Percentiles rank a stretch among this genome's conserved stretches.
Conservation (phyloP, 2,113 vertebrate species). For the Nyctereutes procyonoides region DNA sequence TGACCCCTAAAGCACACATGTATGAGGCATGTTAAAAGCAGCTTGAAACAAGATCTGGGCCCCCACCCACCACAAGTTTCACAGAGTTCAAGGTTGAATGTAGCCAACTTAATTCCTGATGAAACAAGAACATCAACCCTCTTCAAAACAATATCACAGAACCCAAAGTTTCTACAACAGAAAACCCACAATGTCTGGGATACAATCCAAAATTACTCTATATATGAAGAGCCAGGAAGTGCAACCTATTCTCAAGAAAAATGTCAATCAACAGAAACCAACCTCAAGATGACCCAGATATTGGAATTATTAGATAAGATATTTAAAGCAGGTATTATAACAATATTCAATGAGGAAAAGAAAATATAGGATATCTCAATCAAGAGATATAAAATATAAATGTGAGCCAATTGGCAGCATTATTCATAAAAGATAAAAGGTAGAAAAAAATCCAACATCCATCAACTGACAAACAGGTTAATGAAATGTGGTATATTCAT, state of each 20-base stretch:
- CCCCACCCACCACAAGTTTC: rapidly evolving
- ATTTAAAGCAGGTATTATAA: neutral
- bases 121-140: neutral
- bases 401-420: neutral
- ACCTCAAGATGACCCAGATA: neutral
- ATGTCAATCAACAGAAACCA: neutral
- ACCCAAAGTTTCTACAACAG: neutral
- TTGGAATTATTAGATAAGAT: neutral
- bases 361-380: neutral
- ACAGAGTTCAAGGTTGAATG: neutral
- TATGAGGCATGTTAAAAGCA: neutral
- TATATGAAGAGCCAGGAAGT: neutral
- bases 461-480: neutral
- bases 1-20: neutral
- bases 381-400: neutral
- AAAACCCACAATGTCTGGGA: neutral
- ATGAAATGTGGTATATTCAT: neutral
- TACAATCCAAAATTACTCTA: neutral
- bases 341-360: neutral
- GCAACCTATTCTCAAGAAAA: neutral
- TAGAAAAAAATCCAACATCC: neutral
- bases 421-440: neutral
- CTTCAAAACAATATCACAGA: neutral
- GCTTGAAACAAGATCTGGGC: neutral
- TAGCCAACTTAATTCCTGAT: neutral